Conservation (phyloP, 1,140 invertebrate genomes). For the Tetragonula clypearis region DNA sequence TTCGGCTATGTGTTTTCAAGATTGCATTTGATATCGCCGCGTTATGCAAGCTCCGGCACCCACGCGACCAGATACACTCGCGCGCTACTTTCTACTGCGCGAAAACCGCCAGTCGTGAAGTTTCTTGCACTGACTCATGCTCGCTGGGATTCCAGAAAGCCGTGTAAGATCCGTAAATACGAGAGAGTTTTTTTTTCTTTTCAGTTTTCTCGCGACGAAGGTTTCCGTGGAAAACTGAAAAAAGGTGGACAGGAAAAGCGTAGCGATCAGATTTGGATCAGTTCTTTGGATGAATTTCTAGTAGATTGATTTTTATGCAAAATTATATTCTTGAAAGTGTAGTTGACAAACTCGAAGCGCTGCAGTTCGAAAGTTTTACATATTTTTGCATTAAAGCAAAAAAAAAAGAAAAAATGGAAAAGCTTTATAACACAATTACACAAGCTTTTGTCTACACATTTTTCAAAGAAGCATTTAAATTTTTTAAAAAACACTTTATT, state of each 20-base stretch:
- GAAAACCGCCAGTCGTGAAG: background rate
- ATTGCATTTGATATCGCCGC: slow-evolving; percentile 32
- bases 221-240: background rate
- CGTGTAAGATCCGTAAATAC: too few relatives aligned
- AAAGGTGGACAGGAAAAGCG: background rate
- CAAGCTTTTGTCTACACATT: too few relatives aligned
- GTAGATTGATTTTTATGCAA: too few relatives aligned
- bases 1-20: slow-evolving; percentile 26
- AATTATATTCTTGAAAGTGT: too few relatives aligned
- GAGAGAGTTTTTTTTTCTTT: background rate
- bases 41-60: slow-evolving; percentile 53
- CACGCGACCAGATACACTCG: slow-evolving; percentile 44
- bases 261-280: too few relatives aligned
- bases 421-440: too few relatives aligned
- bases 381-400: background rate
- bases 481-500: too few relatives aligned
- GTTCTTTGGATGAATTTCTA: too few relatives aligned
- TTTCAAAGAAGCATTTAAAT: too few relatives aligned
- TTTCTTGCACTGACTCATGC: background rate
- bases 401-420: too few relatives aligned
- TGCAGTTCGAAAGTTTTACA: too few relatives aligned
- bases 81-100: slow-evolving; percentile 40
- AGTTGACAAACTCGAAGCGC: too few relatives aligned
- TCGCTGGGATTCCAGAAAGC: background rate
- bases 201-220: background rate